Percentiles rank a stretch among this genome's conserved stretches.
Conservation (phyloP, 2,113 vertebrate genomes). For the Murina feae region DNA sequence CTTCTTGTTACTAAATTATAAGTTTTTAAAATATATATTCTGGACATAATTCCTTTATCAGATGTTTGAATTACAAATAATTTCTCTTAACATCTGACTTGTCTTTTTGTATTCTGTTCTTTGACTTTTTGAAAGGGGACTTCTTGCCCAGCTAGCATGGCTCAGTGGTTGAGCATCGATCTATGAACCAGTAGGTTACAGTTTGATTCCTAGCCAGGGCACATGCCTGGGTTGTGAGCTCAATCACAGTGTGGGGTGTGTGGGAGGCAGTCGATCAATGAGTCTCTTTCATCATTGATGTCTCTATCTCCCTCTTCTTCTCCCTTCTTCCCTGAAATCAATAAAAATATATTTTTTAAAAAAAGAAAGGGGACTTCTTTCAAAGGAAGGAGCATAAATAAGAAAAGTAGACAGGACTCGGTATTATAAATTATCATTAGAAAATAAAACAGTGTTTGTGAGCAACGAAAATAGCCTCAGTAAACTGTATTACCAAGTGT, state of each 20-base stretch:
- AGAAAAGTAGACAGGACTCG: background rate
- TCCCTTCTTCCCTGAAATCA: too few relatives aligned
- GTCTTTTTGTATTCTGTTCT: slow-evolving; percentile 19
- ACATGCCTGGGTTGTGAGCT: too few relatives aligned
- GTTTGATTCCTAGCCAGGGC: too few relatives aligned
- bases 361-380: background rate
- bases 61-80: slow-evolving; percentile 14
- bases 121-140: slow-evolving; percentile 7
- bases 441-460: slow-evolving; percentile 2
- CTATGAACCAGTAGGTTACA: too few relatives aligned
- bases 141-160: too few relatives aligned
- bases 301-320: too few relatives aligned
- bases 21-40: background rate
- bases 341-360: too few relatives aligned
- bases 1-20: slow-evolving; percentile 8
- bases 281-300: too few relatives aligned
- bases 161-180: too few relatives aligned
- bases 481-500: background rate
- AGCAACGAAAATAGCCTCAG: background rate
- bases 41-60: slow-evolving; percentile 6
- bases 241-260: too few relatives aligned
- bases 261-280: too few relatives aligned
- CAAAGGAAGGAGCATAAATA: background rate
- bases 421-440: background rate
- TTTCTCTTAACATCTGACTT: background rate